Percentiles rank a stretch among this genome's conserved stretches.
These are phyloP conservation scores for Hyposmocoma kahamanoa DNA, from an alignment of 1,140 invertebrate species.

Conservation along the genomic window DNA sequence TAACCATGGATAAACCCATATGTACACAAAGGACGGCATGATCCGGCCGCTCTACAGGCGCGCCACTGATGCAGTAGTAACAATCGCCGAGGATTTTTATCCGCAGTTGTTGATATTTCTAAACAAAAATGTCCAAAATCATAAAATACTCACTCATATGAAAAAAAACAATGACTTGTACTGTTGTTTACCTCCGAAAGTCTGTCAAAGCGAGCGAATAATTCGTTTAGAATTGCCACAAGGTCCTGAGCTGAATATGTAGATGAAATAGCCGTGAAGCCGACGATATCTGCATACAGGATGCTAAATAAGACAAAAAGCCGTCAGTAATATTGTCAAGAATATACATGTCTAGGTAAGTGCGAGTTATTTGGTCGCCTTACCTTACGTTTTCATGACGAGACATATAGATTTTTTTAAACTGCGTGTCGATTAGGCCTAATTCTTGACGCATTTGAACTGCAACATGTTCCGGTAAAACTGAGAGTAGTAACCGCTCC, in stretches of 20 bases:
- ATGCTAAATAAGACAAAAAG: no score
- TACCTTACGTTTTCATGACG: slow-evolving; percentile 97
- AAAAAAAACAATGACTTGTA: no score
- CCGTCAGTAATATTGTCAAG: no score
- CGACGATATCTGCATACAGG: slow-evolving; percentile 93
- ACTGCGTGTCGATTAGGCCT: slow-evolving; percentile 91
- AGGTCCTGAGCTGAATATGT: slow-evolving; percentile 95
- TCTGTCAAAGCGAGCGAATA: slow-evolving; percentile 94
- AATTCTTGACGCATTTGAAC: slow-evolving; percentile 95
- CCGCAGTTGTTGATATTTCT: slow-evolving; percentile 94
- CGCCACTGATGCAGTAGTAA: slow-evolving; percentile 96
- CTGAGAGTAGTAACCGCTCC: slow-evolving; percentile 92
- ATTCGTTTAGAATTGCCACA: slow-evolving; percentile 94
- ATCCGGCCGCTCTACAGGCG: slow-evolving; percentile 89
- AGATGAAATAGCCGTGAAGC: slow-evolving; percentile 95
- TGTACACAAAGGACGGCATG: slow-evolving; percentile 95
- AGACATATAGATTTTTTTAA: slow-evolving; percentile 98
- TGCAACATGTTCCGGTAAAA: slow-evolving; percentile 95
- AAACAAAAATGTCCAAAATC: background rate
- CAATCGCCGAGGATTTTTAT: slow-evolving; percentile 98
- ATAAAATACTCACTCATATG: background rate
- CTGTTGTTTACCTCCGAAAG: slow-evolving; percentile 85
- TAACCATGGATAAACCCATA: slow-evolving; percentile 97
- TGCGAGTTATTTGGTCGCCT: no score
- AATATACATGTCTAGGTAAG: no score